A percentile compares a stretch with the other conserved stretches of the same genome.
Evolutionary conservation across 2,797 vertebrate species (phyloP).

Genomic region (Poecilia picta): DNA sequence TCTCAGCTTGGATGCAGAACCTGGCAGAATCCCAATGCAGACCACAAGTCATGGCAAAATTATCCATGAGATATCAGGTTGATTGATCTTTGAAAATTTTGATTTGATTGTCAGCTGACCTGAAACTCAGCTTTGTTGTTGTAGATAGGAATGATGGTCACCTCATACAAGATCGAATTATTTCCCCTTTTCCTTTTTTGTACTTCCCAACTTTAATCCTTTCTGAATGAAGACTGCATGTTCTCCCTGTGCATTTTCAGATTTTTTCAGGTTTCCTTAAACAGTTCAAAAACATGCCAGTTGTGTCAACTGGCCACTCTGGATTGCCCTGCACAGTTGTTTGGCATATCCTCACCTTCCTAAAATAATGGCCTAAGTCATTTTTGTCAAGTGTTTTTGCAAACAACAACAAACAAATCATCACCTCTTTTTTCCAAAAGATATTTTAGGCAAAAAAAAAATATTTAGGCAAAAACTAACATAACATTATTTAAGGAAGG

Average conservation of each 20-base stretch:
- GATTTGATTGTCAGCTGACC: background rate
- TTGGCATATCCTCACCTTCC: background rate
- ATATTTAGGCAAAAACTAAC: too few species aligned
- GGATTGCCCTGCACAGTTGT: background rate
- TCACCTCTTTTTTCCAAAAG: too few species aligned
- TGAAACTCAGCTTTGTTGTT: background rate
- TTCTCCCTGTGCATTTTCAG: background rate
- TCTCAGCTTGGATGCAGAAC: background rate
- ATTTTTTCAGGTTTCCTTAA: background rate
- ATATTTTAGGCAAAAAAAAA: too few species aligned
- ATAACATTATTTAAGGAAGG: too few species aligned
- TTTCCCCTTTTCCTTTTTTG: background rate
- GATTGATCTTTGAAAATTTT: background rate
- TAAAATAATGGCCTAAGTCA: too few species aligned
- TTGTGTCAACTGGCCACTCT: background rate
- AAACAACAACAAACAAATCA: too few species aligned
- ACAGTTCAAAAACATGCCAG: background rate
- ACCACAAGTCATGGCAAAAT: background rate
- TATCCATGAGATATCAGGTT: background rate
- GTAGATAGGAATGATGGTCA: background rate
- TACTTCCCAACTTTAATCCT: background rate
- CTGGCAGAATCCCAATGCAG: background rate
- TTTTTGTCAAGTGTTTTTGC: too few species aligned
- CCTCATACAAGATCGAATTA: background rate
- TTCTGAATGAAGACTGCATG: background rate